A percentile compares a stretch with the other conserved stretches of the same genome.
Conservation (phyloP, 2,797 vertebrate genomes). For the Trematomus bernacchii region DNA sequence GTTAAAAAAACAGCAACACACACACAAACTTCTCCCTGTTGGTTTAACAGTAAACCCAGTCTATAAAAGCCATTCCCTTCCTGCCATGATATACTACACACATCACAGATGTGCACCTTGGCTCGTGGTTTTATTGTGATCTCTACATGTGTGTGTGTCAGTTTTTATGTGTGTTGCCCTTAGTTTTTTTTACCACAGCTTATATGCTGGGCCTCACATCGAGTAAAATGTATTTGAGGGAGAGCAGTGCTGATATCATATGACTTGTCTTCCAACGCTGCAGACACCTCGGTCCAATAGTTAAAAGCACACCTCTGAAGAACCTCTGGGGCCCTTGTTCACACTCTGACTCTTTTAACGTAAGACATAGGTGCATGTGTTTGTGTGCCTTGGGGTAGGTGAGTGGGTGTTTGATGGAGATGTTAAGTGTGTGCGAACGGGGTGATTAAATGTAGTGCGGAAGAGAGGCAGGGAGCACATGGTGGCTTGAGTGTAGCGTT, state of each 20-base stretch:
- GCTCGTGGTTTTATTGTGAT: slow-evolving; percentile 45
- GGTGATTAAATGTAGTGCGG: slow-evolving; percentile 29
- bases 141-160: slow-evolving; percentile 19
- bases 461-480: neutral
- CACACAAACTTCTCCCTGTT: slow-evolving; percentile 20
- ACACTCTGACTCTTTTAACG: slow-evolving; percentile 37
- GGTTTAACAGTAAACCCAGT: slow-evolving; percentile 37
- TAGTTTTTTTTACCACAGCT: slow-evolving; percentile 39
- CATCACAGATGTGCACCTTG: slow-evolving; percentile 52
- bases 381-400: slow-evolving; percentile 1
- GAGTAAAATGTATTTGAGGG: slow-evolving; percentile 54
- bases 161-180: slow-evolving; percentile 36
- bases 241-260: slow-evolving; percentile 49
- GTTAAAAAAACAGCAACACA: neutral
- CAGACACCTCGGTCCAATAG: slow-evolving; percentile 52
- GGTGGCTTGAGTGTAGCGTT: neutral
- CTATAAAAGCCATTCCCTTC: slow-evolving; percentile 26
- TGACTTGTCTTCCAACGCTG: slow-evolving; percentile 36
- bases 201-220: slow-evolving; percentile 32
- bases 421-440: slow-evolving; percentile 35
- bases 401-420: slow-evolving; percentile 47
- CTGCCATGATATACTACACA: slow-evolving; percentile 37
- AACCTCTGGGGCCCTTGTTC: slow-evolving; percentile 31
- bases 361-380: slow-evolving; percentile 8
- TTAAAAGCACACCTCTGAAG: slow-evolving; percentile 45